Base-by-base conservation (phyloP, 2,888 invertebrate species). In the Lasioglossum oenotherae region DNA sequence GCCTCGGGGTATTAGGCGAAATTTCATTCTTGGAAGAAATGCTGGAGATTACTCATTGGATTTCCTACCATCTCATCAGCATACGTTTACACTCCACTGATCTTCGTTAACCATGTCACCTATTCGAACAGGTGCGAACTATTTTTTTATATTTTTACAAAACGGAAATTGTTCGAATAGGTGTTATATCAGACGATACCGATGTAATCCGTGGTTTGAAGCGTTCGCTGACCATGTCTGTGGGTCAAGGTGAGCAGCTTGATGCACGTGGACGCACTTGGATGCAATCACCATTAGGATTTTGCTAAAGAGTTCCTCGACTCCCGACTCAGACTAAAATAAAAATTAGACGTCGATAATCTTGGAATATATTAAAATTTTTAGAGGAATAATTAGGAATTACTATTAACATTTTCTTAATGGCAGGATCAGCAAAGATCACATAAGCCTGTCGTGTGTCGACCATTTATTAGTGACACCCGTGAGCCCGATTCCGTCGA, bases 161-260 rank as follows among this genome's bases (percentile, higher is more conserved):
- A 57, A 75, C 53, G 73, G 77, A 84, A 82, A 78, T 71, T 80
- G 77, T 83, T 78, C 74, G 44, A 81, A 12, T 27, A 44, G 35
- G n/a, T 64, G 76, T 92, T 89, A 89, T 86, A 85, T 93, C 92
- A 91, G 86, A 82, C 81, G 90, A 87, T 78, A 85, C 81, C 81
- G 84, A 89, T 88, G 92, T 91, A 93, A 93, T 91, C 89, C 88
- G 79, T 85, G 82, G 87, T 88, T 90, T 89, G 86, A 88, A 79
- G 84, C 86, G 77, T 86, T 91, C 84, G 87, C 85, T 90, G 91
- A 88, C 84, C 86, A 74, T 86, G 88, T 92, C 92, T 93, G 90
- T 94, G 92, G 93, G 94, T 93, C 94, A 94, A 94, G 94, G 93
- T 89, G 88, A 94, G 87, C 92, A 74, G 89, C 92, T 91, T 86